Evolutionary conservation across 2,888 invertebrate species (phyloP).

Genomic region (Corbicula japonica): DNA sequence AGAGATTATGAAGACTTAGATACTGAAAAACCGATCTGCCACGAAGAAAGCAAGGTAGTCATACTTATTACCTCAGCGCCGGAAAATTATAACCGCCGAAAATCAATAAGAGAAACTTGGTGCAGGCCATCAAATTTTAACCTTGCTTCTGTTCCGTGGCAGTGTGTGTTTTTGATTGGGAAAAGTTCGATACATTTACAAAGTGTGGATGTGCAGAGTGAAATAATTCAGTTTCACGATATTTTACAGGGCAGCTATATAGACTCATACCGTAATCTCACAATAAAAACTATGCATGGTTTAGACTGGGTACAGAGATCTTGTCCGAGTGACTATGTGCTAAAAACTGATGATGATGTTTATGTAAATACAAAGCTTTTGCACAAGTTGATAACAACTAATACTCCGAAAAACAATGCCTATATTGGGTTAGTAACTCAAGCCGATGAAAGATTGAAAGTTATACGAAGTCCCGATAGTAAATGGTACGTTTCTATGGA

Average conservation of each 20-base stretch:
- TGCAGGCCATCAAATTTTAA: constrained; percentile 71
- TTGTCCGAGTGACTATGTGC: constrained; percentile 76
- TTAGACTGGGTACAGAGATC: constrained; percentile 76
- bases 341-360: constrained; percentile 85
- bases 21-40: constrained; percentile 60
- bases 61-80: constrained; percentile 80
- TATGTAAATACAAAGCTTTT: constrained; percentile 81
- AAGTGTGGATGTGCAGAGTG: constrained; percentile 55
- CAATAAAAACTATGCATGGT: constrained; percentile 83
- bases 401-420: constrained; percentile 66
- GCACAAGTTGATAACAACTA: constrained; percentile 66
- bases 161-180: constrained; percentile 82
- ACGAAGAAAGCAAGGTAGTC: constrained; percentile 61
- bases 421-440: constrained; percentile 83
- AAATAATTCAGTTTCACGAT: constrained; percentile 72
- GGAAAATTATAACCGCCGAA: constrained; percentile 72
- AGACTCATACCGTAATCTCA: constrained; percentile 84
- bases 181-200: constrained; percentile 45
- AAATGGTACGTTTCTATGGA: constrained; percentile 82
- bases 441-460: constrained; percentile 68
- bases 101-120: constrained; percentile 79
- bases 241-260: constrained; percentile 81
- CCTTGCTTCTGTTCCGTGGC: constrained; percentile 68
- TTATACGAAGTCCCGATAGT: constrained; percentile 79
- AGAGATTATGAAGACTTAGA: constrained; percentile 55